Evolutionary conservation across 2,888 invertebrate genomes (phyloP), one percentile per base, ranked within the genome.

Genomic region (Melanargia galathea): DNA sequence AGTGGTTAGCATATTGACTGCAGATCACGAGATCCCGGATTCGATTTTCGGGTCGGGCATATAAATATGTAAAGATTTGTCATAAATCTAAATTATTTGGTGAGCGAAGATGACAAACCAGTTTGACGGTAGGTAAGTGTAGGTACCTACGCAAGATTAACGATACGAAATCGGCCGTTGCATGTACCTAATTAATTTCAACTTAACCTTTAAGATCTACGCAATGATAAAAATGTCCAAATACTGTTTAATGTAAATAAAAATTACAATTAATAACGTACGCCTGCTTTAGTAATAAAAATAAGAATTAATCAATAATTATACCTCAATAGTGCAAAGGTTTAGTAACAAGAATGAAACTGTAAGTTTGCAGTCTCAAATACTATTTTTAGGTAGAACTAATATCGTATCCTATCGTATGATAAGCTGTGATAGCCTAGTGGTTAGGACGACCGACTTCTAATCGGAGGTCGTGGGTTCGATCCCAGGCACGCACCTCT

Each of bases 161-260:
- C 35, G 52, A 13, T 16, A 13, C 33, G 13, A 4, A 20, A 52
- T 52, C 35, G 35, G 20, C 33, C 20, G 20, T 52, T 35, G 33
- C 52, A 16, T 35, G 52, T 52, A 35, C 35, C 52, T 35, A 52
- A 52, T 52, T 52, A 52, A 52, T 35, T 35, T 52, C 2, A 52
- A 52, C 20, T 35, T 20, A 51, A 52, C 52, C 52, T 52, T 52
- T 33, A 33, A 52, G 52, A 52, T 52, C 20, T 10, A 35, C 20
- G 11, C 2, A 11, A 35, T 20, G 52, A 52, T 52, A 52, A 52
- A 13, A 52, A 52, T 35, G 35, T 51, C 51, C 16, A 51, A 51
- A 51, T 1, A 33, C 51, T 16, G 51, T 51, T 51, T 33, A 51
- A 16, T 13, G 51, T 30, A 16, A n/a, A n/a, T n/a, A 18, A 51